Base-by-base conservation (phyloP, 2,888 invertebrate species). In the Oscheius sp. region DNA sequence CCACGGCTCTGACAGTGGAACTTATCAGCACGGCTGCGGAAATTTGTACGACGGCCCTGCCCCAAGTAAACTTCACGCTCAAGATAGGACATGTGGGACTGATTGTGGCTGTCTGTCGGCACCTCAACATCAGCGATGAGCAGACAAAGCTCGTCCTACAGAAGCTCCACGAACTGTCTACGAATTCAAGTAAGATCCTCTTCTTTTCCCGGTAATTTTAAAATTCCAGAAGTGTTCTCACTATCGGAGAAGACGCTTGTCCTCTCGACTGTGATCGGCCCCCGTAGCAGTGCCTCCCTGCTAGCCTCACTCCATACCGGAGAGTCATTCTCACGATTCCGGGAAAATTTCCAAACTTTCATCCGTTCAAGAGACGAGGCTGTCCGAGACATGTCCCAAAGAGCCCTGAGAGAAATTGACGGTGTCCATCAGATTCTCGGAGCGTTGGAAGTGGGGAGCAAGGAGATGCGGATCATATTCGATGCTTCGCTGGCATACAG, bases 51-150 rank as follows among this genome's bases (percentile, higher is more conserved):
- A 11, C 13, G 1, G 51, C 76, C 1, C 59, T 81, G 1, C 70
- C 72, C 3, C 65, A 65, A 29, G 50, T 73, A 51, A 79, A 76
- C 13, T 50, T 75, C 5, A 75, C 76, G 32, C 50, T 81, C n/a
- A 71, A 50, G 66, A 72, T 86, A 48, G 83, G 83, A 5, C 85
- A 86, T 50, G 51, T 79, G 3, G 60, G 70, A 2, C 60, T 86
- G 0, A 53, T 86, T 1, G 74, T 76, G 2, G 79, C 84, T 1
- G 81, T 76, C n/a, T 72, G 83, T 21, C 72, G 73, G 0, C 81
- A 85, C 65, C 74, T 78, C 32, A 79, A 77, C 11, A 37, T 85
- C 9, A 66, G 70, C 0, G 80, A 79, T 10, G 79, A 79, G 9
- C 72, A 73, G 9, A 76, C 76, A 9, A 29, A 42, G 0, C 73